Conservation (phyloP, 2,888 invertebrate genomes). For the Hemicrepidius hirtus region DNA sequence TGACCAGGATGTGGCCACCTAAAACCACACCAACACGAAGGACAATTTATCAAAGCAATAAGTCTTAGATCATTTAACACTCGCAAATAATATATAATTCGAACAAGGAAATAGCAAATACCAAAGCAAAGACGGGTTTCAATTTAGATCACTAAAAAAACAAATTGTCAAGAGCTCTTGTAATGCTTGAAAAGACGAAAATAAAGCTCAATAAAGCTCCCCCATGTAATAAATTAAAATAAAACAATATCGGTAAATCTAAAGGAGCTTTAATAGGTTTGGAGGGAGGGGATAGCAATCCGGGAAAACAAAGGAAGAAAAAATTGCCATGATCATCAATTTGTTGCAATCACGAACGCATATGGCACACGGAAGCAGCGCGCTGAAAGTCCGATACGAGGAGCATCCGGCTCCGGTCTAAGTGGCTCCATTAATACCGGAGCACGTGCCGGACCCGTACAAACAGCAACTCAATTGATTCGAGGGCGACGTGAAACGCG, state of each 20-base stretch:
- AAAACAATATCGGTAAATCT: background rate
- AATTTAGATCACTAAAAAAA: no score
- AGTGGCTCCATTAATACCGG: conserved; percentile 55
- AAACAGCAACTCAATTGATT: conserved; percentile 50
- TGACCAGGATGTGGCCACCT: conserved; percentile 19
- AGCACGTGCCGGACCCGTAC: conserved; percentile 51
- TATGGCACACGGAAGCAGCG: conserved; percentile 42
- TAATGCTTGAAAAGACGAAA: background rate
- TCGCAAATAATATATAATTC: background rate
- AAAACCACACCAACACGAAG: conserved; percentile 2
- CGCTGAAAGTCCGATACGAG: conserved; percentile 39
- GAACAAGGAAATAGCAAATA: background rate
- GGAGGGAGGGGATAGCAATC: background rate
- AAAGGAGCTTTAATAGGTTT: background rate
- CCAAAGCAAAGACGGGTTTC: no score
- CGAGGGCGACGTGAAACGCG: conserved; percentile 70
- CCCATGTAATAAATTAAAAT: background rate
- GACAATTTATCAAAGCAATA: conserved; percentile 23
- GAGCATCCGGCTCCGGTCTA: conserved; percentile 50
- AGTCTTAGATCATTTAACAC: conserved; percentile 7
- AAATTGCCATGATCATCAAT: conserved; percentile 41
- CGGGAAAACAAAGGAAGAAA: background rate
- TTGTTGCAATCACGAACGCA: conserved; percentile 50
- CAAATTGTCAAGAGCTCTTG: background rate
- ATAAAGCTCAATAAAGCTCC: background rate